Conservation (phyloP, 2,888 invertebrate genomes). For the Drosophila borborema region DNA sequence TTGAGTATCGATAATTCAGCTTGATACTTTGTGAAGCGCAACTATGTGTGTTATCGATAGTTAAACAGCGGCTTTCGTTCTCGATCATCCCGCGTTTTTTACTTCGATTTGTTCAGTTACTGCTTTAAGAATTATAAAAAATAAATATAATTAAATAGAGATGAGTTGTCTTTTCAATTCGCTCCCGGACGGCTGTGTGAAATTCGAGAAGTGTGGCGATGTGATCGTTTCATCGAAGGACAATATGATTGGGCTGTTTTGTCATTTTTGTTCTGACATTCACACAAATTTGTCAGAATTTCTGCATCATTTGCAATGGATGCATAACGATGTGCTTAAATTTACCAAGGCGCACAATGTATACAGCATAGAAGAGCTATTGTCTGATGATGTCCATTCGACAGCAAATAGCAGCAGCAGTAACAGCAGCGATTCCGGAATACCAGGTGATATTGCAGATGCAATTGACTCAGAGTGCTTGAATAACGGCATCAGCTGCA, state of each 20-base stretch:
- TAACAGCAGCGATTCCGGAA: conserved; percentile 17
- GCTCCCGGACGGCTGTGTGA: conserved; percentile 20
- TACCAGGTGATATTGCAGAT: conserved; percentile 18
- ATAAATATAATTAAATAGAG: conserved; percentile 11
- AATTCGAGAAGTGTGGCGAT: conserved; percentile 74
- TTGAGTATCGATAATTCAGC: conserved; percentile 15
- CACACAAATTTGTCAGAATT: conserved; percentile 56
- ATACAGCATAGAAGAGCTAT: conserved; percentile 68
- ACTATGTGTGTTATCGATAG: background rate
- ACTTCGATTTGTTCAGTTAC: conserved; percentile 4
- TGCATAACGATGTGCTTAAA: conserved; percentile 54
- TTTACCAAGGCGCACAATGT: conserved; percentile 53
- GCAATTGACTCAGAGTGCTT: background rate
- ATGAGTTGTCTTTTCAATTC: conserved; percentile 50
- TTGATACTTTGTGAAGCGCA: background rate
- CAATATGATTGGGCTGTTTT: conserved; percentile 59
- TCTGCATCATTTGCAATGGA: conserved; percentile 59
- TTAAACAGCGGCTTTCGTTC: background rate
- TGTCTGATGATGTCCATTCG: conserved; percentile 25
- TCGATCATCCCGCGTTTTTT: conserved; percentile 28
- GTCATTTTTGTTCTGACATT: conserved; percentile 61
- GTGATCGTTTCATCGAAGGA: conserved; percentile 62
- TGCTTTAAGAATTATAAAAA: background rate
- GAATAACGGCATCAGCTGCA: background rate
- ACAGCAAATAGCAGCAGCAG: conserved; percentile 13